phyloP scores from a whole-genome alignment of 2,797 vertebrate species.

The Glossophaga mutica region DNA sequence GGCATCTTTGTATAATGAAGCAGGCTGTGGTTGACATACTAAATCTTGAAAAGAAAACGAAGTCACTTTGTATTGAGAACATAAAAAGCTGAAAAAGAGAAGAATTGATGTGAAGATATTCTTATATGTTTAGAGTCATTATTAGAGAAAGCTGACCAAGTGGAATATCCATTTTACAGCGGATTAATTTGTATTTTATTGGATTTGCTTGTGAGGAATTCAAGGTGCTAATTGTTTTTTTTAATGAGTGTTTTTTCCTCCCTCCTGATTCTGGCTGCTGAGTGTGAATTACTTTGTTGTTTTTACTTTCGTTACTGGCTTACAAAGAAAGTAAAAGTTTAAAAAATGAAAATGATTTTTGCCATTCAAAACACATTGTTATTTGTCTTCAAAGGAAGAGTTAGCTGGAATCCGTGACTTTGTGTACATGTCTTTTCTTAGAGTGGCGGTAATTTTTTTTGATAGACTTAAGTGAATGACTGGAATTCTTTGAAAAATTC shows the following conservation, averaged over 20 bases:
- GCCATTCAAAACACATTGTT: background rate
- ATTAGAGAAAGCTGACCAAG: background rate
- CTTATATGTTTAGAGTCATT: background rate
- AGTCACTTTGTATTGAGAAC: constrained; percentile 27
- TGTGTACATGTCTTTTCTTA: background rate
- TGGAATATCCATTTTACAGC: background rate
- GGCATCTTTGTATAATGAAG: constrained; percentile 58
- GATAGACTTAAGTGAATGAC: background rate
- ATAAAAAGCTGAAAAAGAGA: constrained; percentile 48
- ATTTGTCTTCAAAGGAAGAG: constrained; percentile 1
- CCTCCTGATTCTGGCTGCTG: background rate
- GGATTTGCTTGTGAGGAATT: constrained; percentile 26
- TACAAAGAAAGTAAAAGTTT: background rate
- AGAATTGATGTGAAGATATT: constrained; percentile 52
- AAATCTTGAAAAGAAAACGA: constrained; percentile 49
- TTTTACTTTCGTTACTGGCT: background rate
- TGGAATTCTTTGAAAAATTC: background rate
- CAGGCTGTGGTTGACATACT: constrained; percentile 58
- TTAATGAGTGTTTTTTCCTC: background rate
- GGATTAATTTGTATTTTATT: background rate
- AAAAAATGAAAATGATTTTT: background rate
- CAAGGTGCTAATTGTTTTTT: constrained; percentile 8
- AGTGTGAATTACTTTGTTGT: background rate
- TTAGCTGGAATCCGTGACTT: background rate
- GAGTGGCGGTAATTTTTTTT: background rate